Evolutionary conservation across 2,113 vertebrate genomes (phyloP), one percentile per base, ranked within the genome.

Genomic region (Callospermophilus lateralis): DNA sequence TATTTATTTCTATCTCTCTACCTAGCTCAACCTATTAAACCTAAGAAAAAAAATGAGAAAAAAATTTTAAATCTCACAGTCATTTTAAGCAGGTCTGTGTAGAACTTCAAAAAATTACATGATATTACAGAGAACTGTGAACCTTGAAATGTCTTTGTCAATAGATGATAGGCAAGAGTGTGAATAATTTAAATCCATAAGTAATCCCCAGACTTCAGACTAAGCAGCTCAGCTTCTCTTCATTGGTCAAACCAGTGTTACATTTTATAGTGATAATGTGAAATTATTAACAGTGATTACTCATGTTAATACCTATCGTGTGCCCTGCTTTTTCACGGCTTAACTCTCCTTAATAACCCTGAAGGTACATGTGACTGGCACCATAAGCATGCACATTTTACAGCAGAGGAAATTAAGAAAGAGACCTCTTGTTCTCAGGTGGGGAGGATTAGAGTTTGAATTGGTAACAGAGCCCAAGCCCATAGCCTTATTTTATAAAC

Each of bases 41-140:
- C 37, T 89, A 74, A 95, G 67, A n/a, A 81, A 53, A 81, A 53
- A 96, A 96, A 96, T 88, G 39, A 95, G 67, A 94, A 51, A 48
- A 85, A 48, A 81, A 37, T 63, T 86, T 95, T 45, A 79, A 81
- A 22, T 24, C 28, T 94, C 89, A 48, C 12, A 30, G 32, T 67
- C 51, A 78, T 77, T 61, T 93, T 84, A 89, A 87, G 51, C 51
- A 86, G 9, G 15, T 83, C 26, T 45, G 4, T 74, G 32, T 78
- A 42, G 58, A 95, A 86, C 34, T 86, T 76, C 37, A 91, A 84
- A 79, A 90, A 79, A 89, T 81, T 89, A 42, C n/a, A 72, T 39
- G 28, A 34, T 81, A 55, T 87, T 92, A 10, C 3, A 77, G 37
- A 80, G 55, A 76, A 34, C 55, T 73, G 2, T 58, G 83, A 95